Percentiles rank a stretch among this genome's conserved stretches.
Conservation (phyloP, 2,797 vertebrate species). For the Gambusia yucatana region DNA sequence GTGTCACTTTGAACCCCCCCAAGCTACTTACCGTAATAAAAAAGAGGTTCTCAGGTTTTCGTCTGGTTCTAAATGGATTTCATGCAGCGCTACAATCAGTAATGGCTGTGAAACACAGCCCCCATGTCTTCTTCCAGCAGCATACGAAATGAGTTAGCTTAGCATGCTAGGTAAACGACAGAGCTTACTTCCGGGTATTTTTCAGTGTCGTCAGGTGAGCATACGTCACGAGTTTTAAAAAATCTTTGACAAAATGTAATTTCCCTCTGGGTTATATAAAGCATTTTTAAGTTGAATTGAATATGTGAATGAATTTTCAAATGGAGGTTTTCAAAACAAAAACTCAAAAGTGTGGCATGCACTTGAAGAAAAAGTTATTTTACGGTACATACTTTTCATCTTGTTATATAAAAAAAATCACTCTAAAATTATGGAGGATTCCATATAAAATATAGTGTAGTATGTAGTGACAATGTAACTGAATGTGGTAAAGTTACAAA, state of each 20-base stretch:
- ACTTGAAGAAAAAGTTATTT: not conserved
- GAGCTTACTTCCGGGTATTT: constrained; percentile 58
- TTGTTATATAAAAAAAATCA: not conserved
- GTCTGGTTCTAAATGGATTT: constrained; percentile 11
- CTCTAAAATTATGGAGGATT: not conserved
- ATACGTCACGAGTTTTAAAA: constrained; percentile 37
- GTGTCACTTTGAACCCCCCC: not conserved
- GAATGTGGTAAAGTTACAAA: not conserved
- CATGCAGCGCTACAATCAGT: constrained; percentile 60
- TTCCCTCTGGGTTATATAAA: not conserved
- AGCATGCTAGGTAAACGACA: constrained; percentile 34
- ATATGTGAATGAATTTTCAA: not conserved
- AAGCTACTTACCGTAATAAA: constrained; percentile 58
- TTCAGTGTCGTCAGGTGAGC: constrained; percentile 35
- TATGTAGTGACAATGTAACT: not conserved
- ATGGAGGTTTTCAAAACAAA: not conserved
- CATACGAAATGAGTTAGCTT: constrained; percentile 56
- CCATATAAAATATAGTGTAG: not conserved
- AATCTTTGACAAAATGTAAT: not conserved
- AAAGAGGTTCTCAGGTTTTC: constrained; percentile 19
- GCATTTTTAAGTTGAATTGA: not conserved
- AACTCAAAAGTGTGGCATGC: not conserved
- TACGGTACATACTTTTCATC: not conserved
- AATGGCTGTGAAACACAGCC: constrained; percentile 58
- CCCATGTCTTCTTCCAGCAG: constrained; percentile 77